phyloP scores from a whole-genome alignment of 2,888 invertebrate genomes.

The Erebia aethiops region DNA sequence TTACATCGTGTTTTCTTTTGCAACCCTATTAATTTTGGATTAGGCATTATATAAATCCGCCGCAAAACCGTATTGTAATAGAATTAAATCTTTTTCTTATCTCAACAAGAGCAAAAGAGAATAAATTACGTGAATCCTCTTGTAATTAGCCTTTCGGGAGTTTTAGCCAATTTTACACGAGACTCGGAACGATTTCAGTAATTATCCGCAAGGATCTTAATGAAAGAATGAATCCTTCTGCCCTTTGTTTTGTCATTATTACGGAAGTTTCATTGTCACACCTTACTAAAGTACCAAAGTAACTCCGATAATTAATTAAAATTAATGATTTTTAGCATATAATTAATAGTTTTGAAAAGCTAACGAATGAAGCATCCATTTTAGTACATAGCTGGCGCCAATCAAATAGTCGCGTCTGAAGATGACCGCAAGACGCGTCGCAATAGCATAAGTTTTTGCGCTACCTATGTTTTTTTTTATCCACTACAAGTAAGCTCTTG shows the following conservation, averaged over 20 bases:
- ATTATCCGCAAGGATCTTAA: slow-evolving; percentile 43
- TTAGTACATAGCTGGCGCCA: too few relatives aligned
- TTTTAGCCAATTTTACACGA: slow-evolving; percentile 43
- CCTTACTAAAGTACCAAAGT: too few relatives aligned
- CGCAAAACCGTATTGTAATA: slow-evolving; percentile 34
- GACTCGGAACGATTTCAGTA: slow-evolving; percentile 50
- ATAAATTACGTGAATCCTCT: slow-evolving; percentile 44
- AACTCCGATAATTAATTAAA: too few relatives aligned
- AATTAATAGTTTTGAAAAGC: too few relatives aligned
- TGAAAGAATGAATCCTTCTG: slow-evolving; percentile 30
- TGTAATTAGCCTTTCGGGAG: slow-evolving; percentile 47
- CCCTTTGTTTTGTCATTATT: neutral
- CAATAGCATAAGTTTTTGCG: too few relatives aligned
- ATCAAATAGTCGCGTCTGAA: too few relatives aligned
- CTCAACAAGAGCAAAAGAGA: slow-evolving; percentile 27
- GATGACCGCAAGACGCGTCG: too few relatives aligned
- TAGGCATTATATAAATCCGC: slow-evolving; percentile 34
- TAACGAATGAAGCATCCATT: too few relatives aligned
- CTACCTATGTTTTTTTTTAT: too few relatives aligned
- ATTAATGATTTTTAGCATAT: too few relatives aligned
- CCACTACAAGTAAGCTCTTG: too few relatives aligned
- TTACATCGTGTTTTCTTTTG: neutral
- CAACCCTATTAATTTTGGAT: slow-evolving; percentile 13
- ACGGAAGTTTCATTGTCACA: slow-evolving; percentile 12
- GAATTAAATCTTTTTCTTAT: slow-evolving; percentile 39